Evolutionary conservation across 2,113 vertebrate species (phyloP).

Genomic region (Dascyllus trimaculatus): DNA sequence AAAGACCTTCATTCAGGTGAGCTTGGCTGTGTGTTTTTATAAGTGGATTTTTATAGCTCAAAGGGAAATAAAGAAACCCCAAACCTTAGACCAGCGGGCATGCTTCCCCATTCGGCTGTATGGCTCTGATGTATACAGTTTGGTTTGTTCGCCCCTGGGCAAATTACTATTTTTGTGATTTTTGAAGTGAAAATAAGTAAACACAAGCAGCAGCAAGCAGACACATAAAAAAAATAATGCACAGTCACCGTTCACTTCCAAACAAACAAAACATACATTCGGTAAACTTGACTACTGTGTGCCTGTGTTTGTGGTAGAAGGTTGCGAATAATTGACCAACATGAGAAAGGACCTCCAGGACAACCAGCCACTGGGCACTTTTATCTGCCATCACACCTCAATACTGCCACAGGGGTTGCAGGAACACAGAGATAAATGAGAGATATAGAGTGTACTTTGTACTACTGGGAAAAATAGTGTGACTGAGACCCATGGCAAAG

Average conservation of each 20-base stretch:
- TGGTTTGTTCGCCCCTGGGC: not conserved
- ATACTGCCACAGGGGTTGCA: slow-evolving; percentile 24
- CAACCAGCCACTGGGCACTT: slow-evolving; percentile 21
- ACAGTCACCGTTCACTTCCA: not conserved
- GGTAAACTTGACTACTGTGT: not conserved
- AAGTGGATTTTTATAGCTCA: slow-evolving; percentile 16
- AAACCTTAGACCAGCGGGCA: slow-evolving; percentile 17
- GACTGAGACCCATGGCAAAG: slow-evolving; percentile 35
- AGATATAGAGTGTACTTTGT: slow-evolving; percentile 15
- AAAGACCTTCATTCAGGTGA: slow-evolving; percentile 27
- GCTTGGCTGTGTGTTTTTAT: not conserved
- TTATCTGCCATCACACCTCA: slow-evolving; percentile 54
- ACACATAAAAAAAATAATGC: not conserved
- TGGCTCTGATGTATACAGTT: slow-evolving; percentile 20
- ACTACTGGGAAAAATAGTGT: not conserved
- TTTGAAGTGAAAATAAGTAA: slow-evolving; percentile 10
- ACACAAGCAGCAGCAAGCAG: not conserved
- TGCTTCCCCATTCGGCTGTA: slow-evolving; percentile 38
- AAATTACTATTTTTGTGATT: not conserved
- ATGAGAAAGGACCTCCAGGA: slow-evolving; percentile 36
- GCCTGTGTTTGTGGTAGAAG: not conserved
- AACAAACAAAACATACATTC: not conserved
- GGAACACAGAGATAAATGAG: slow-evolving; percentile 17
- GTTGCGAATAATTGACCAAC: slow-evolving; percentile 37
- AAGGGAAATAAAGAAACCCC: slow-evolving; percentile 6